Base-by-base conservation (phyloP, 2,797 vertebrate genomes). In the Lophotriccus pileatus region DNA sequence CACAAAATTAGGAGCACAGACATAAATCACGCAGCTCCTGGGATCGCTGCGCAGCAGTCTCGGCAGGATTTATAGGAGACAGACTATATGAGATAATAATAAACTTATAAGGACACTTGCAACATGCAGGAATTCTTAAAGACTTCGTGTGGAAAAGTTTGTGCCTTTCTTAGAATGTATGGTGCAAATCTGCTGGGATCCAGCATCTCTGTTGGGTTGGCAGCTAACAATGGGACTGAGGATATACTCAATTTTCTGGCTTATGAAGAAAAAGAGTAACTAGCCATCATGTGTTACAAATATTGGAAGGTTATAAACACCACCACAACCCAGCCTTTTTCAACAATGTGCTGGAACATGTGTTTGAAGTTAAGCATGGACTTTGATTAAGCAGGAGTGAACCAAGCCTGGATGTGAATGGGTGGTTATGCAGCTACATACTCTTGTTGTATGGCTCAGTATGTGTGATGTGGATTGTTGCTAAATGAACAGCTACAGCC, bases 291-390 rank as follows among this genome's bases (percentile, higher is more conserved):
- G 50, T 94, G 70, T 95, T 93, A 67, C 87, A 89, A 94, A 84
- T 95, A 93, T 32, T 94, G 70, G 37, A 92, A 94, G 90, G 77
- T 95, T 95, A 77, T 91, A 88, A 95, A 93, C 77, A 77, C 44
- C 52, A 88, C 91, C 63, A 68, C 55, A 90, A 70, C 41, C 59
- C 66, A 73, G 49, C 67, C 49, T 69, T 76, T 87, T 87, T 88
- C 84, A 94, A 50, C 94, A 90, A 56, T 82, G 69, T 75, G 62
- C 63, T 92, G 76, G 27, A 86, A 84, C 73, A 84, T 80, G 64
- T 95, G 94, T 95, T 95, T 80, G 84, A 90, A 94, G 69, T 95
- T 95, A 95, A 91, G 73, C 55, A 15, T 83, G 68, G 19, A 10
- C 43, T 95, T 91, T 68, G 87, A 87, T 94, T 94, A 86, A 90